phyloP scores from a whole-genome alignment of 37 sponge, comb jelly and placozoan species.

The Halichondria panicea region DNA sequence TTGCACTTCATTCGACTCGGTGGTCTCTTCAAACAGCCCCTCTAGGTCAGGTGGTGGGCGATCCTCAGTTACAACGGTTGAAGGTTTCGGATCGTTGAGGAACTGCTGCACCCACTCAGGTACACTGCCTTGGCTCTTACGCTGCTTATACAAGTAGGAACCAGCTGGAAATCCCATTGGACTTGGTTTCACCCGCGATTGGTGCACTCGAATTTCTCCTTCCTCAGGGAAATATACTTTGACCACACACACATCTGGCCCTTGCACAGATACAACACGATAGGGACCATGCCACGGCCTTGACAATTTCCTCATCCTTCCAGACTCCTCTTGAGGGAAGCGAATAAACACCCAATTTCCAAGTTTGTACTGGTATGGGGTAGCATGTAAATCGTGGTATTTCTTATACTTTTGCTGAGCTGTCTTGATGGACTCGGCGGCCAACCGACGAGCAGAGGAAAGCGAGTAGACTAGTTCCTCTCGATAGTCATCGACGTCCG shows the following conservation, averaged over 20 bases:
- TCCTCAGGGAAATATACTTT: slow-evolving; percentile 59
- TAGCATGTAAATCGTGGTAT: neutral
- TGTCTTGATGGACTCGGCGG: slow-evolving; percentile 5
- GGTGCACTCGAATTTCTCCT: slow-evolving; percentile 31
- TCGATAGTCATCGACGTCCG: slow-evolving; percentile 16
- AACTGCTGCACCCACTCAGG: slow-evolving; percentile 14
- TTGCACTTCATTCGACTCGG: no score
- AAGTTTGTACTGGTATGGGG: neutral
- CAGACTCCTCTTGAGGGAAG: slow-evolving; percentile 59
- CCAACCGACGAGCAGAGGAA: slow-evolving; percentile 13
- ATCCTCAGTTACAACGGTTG: no score
- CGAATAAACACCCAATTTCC: slow-evolving; percentile 45
- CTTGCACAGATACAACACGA: slow-evolving; percentile 1
- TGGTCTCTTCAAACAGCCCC: no score
- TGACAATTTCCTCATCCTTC: slow-evolving; percentile 18
- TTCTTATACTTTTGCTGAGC: slow-evolving; percentile 29
- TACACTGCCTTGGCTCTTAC: neutral
- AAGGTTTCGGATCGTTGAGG: no score
- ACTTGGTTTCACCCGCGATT: slow-evolving; percentile 31
- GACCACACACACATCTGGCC: slow-evolving; percentile 22
- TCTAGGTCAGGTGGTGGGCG: no score
- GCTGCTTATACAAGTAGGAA: slow-evolving; percentile 49
- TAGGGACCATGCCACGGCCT: slow-evolving; percentile 60
- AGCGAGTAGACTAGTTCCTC: slow-evolving; percentile 28
- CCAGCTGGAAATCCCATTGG: slow-evolving; percentile 40